A percentile compares a stretch with the other conserved stretches of the same genome.
Evolutionary conservation across 1,140 invertebrate species (phyloP).

Genomic region (Magallana ariakensis): DNA sequence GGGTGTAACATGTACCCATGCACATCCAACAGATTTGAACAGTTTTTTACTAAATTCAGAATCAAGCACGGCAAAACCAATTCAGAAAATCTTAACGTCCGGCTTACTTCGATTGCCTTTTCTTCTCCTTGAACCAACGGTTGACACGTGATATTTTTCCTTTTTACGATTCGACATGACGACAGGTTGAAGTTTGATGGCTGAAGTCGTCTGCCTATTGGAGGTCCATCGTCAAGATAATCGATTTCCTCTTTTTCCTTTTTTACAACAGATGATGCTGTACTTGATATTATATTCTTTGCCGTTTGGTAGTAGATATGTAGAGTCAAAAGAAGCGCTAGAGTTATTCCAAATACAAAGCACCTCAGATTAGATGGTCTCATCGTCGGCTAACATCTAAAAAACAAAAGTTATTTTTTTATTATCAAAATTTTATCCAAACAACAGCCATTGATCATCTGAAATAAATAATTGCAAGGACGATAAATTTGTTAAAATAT

Average conservation of each 20-base stretch:
- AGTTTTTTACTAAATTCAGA: slow-evolving; percentile 30
- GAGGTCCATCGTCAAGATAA: background rate
- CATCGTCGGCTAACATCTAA: background rate
- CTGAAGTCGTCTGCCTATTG: background rate
- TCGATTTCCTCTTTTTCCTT: background rate
- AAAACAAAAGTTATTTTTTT: background rate
- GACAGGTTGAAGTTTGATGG: background rate
- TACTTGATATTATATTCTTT: background rate
- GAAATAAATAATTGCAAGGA: no score
- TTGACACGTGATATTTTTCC: background rate
- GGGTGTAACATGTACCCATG: background rate
- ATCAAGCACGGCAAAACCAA: background rate
- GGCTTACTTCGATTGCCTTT: background rate
- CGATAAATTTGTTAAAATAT: background rate
- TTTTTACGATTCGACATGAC: background rate
- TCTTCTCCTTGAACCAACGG: background rate
- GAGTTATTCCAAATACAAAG: background rate
- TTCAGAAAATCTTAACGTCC: background rate
- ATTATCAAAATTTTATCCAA: no score
- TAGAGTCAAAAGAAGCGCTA: background rate
- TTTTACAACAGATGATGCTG: no score
- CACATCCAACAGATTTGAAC: background rate
- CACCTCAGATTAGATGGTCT: background rate
- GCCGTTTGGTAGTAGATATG: background rate
- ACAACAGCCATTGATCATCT: no score